Conservation (phyloP, 2,888 invertebrate species). For the Cyaniris semiargus region DNA sequence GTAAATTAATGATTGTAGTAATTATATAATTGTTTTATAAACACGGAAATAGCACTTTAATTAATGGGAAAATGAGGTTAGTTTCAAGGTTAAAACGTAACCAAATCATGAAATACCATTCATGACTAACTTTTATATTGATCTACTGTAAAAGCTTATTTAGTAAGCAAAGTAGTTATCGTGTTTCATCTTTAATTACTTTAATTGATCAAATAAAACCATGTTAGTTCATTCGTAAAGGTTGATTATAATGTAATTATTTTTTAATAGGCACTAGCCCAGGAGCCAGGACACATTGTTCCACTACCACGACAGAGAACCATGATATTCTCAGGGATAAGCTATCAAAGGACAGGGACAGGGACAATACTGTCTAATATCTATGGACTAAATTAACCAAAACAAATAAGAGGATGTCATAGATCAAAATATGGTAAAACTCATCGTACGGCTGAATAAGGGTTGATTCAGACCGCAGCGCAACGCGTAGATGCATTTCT, state of each 20-base stretch:
- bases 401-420: too few relatives aligned
- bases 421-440: too few relatives aligned
- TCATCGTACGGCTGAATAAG: too few relatives aligned
- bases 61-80: constrained; percentile 27
- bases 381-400: too few relatives aligned
- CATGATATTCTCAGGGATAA: too few relatives aligned
- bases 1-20: background rate
- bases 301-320: too few relatives aligned
- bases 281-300: too few relatives aligned
- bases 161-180: background rate
- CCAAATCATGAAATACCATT: constrained; percentile 26
- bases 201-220: background rate
- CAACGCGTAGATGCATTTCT: too few relatives aligned
- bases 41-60: constrained; percentile 26
- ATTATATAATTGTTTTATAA: constrained; percentile 20
- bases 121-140: constrained; percentile 25
- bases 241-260: background rate
- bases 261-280: too few relatives aligned
- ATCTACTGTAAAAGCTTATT: constrained; percentile 12
- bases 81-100: constrained; percentile 17
- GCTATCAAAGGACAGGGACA: too few relatives aligned
- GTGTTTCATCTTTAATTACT: background rate
- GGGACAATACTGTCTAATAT: too few relatives aligned
- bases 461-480: too few relatives aligned
- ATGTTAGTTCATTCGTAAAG: background rate